Percentiles rank a stretch among this genome's conserved stretches.
phyloP scores from a whole-genome alignment of 2,888 invertebrate genomes.

The Argyresthia albistria region DNA sequence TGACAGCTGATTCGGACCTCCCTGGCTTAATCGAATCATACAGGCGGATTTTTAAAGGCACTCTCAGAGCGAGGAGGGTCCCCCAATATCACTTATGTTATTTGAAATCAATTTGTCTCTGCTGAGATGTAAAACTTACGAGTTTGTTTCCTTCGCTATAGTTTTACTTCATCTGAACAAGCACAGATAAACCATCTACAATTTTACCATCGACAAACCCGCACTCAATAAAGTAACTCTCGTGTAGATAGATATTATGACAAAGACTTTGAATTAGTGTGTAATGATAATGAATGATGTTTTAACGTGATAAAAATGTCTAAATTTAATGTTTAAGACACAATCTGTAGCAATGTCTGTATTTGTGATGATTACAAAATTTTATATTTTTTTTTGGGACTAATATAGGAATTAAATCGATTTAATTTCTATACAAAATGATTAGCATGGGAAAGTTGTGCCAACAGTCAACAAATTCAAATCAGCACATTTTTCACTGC shows the following conservation, averaged over 20 bases:
- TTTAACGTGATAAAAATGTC: not conserved
- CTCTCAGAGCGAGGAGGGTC: too few relatives aligned
- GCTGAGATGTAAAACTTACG: too few relatives aligned
- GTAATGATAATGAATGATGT: not conserved
- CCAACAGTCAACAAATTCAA: conserved; percentile 20
- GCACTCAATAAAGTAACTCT: not conserved
- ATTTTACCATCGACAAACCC: not conserved
- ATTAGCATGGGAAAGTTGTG: conserved; percentile 29
- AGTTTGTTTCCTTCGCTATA: too few relatives aligned
- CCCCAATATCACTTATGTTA: too few relatives aligned
- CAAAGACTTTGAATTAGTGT: not conserved
- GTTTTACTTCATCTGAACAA: too few relatives aligned
- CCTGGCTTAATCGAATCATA: too few relatives aligned
- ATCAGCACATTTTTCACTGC: conserved; percentile 41
- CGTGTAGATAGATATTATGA: conserved; percentile 1
- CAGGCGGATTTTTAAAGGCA: too few relatives aligned
- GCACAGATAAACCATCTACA: too few relatives aligned
- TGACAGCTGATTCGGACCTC: too few relatives aligned
- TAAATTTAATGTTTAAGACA: not conserved
- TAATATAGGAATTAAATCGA: conserved; percentile 1
- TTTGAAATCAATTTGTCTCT: too few relatives aligned
- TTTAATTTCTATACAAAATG: conserved; percentile 15
- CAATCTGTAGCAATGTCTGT: not conserved
- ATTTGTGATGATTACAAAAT: not conserved
- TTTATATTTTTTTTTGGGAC: not conserved